Conservation (phyloP, 2,888 invertebrate genomes). For the Philereme transversata region DNA sequence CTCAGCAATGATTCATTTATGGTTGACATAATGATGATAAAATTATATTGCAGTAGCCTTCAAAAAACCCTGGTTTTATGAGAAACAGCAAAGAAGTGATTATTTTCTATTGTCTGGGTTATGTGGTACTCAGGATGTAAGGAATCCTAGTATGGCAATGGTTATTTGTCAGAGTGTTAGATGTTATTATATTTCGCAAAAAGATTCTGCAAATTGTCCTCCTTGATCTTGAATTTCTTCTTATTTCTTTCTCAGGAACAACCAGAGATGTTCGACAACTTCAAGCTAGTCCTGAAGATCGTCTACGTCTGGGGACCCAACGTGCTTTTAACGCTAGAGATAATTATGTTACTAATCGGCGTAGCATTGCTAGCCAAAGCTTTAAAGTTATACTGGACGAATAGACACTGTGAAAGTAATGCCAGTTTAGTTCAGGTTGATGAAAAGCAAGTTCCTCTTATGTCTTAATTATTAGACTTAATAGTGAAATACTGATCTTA, state of each 20-base stretch:
- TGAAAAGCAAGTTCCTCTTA: constrained; percentile 37
- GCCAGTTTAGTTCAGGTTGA: constrained; percentile 17
- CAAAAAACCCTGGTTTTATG: too few species aligned
- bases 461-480: constrained; percentile 20
- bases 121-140: too few species aligned
- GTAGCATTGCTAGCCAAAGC: constrained; percentile 41
- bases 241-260: constrained; percentile 56
- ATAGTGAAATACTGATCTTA: too few species aligned
- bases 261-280: constrained; percentile 51
- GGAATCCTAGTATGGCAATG: too few species aligned
- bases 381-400: constrained; percentile 27
- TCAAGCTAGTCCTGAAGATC: constrained; percentile 45
- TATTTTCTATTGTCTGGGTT: too few species aligned
- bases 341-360: constrained; percentile 42
- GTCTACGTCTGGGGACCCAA: constrained; percentile 53
- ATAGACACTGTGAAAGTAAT: constrained; percentile 13
- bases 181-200: too few species aligned
- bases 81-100: too few species aligned
- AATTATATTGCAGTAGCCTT: too few species aligned
- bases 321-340: constrained; percentile 43
- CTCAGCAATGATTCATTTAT: too few species aligned
- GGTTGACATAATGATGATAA: too few species aligned
- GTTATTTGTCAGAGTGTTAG: too few species aligned
- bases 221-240: background rate
- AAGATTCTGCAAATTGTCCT: too few species aligned